These are phyloP conservation scores for Rhaphigaster nebulosa DNA, from an alignment of 2,888 invertebrate genomes.

Conservation along the genomic window DNA sequence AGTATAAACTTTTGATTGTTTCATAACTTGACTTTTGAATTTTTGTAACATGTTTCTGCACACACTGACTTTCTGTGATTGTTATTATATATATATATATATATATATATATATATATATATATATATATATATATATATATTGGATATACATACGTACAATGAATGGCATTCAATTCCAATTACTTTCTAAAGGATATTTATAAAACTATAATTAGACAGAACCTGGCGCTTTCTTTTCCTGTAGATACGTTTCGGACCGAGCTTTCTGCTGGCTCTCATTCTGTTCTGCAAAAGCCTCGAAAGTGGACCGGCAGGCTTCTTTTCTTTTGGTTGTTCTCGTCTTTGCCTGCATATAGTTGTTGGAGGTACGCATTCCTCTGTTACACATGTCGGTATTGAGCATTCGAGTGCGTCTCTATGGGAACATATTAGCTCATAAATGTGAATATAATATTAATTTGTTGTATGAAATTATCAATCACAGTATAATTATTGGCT, in stretches of 20 bases:
- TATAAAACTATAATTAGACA: not conserved
- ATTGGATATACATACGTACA: too few relatives aligned
- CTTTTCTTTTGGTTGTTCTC: not conserved
- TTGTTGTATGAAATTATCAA: not conserved
- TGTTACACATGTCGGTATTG: not conserved
- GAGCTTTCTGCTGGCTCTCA: not conserved
- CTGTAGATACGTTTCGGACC: not conserved
- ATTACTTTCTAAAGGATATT: not conserved
- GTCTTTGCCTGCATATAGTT: not conserved
- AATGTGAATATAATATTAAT: not conserved
- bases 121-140: too few relatives aligned
- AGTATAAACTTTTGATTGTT: too few relatives aligned
- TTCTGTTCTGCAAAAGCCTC: not conserved
- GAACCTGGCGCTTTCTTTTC: conserved; percentile 41
- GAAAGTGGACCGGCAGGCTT: not conserved
- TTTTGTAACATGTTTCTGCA: too few relatives aligned
- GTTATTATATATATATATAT: too few relatives aligned
- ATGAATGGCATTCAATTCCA: not conserved
- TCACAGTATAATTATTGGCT: not conserved
- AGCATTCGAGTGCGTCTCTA: not conserved
- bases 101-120: too few relatives aligned
- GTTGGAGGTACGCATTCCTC: not conserved
- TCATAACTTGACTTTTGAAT: too few relatives aligned
- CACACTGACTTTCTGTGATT: too few relatives aligned
- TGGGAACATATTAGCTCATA: not conserved